These are phyloP conservation scores for Drosophila kepulauana DNA, from an alignment of 1,140 invertebrate species.

Conservation along the genomic window DNA sequence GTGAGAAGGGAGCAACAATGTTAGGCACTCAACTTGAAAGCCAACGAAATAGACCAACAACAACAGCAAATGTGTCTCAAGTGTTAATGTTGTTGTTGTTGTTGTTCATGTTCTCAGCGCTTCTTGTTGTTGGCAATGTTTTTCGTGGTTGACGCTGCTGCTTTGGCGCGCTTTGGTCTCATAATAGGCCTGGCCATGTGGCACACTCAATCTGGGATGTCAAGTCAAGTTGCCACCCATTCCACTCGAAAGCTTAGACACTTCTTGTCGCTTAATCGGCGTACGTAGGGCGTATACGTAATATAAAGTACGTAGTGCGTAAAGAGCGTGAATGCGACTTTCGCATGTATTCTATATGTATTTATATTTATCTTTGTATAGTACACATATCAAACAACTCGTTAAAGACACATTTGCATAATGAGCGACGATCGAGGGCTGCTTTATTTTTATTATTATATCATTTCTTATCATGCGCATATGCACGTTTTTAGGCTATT, in stretches of 20 bases:
- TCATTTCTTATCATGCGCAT: too few species aligned
- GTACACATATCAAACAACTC: too few species aligned
- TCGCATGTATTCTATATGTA: background rate
- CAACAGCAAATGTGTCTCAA: slow-evolving; percentile 32
- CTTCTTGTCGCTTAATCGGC: slow-evolving; percentile 10
- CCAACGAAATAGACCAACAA: slow-evolving; percentile 59
- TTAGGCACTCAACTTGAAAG: slow-evolving; percentile 71
- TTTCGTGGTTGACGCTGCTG: slow-evolving; percentile 9
- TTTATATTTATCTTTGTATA: too few species aligned
- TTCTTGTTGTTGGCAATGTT: background rate
- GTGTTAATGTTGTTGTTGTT: slow-evolving; percentile 27
- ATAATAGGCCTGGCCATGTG: slow-evolving; percentile 45
- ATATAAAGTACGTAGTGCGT: background rate
- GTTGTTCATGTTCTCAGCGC: background rate
- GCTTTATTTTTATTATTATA: too few species aligned
- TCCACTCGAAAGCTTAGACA: background rate
- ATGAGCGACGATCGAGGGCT: too few species aligned
- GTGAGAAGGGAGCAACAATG: slow-evolving; percentile 34
- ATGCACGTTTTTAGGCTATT: too few species aligned
- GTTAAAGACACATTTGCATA: too few species aligned
- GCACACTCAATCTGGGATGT: slow-evolving; percentile 26
- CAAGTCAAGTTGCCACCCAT: background rate
- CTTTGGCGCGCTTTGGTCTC: slow-evolving; percentile 7
- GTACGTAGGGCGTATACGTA: background rate
- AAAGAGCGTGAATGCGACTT: slow-evolving; percentile 24